Evolutionary conservation across 2,888 invertebrate genomes (phyloP), one percentile per base, ranked within the genome.

Genomic region (Rhaphigaster nebulosa): DNA sequence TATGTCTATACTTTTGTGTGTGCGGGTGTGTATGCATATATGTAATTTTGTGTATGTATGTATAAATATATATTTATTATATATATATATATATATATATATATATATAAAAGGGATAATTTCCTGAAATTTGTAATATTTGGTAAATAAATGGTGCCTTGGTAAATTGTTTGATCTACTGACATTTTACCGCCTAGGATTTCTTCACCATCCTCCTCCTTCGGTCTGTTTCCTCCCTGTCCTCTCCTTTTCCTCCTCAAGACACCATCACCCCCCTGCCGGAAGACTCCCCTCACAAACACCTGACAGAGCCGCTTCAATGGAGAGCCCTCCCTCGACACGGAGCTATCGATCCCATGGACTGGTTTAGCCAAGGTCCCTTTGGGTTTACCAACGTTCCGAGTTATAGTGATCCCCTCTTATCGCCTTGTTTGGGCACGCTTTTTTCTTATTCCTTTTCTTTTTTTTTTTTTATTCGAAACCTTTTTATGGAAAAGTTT

Each of bases 281-380:
- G 23, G 38, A 45, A 84, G 45, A 1, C 8, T 4, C 23, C 26
- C 80, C 80, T 38, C 26, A 20, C 5, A 4, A 38, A 38, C 80
- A 84, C 80, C 38, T 84, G 80, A 41, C 26, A 45, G 80, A 70
- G 70, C 29, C 29, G 70, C 23, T 6, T 70, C 23, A 70, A 41
- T 84, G 80, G 80, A 45, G 80, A n/a, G 45, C 41, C n/a, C 10
- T 6, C 20, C 41, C 80, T 1, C 26, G 13, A 26, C 12, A 38
- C 34, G 3, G 80, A 26, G 41, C 41, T 84, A 84, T 84, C 80
- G 80, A 84, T 45, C 80, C 18, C 80, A 13, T 2, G n/a, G 12
- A 26, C 80, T 84, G 80, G 12, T 45, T 84, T 84, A 84, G 80
- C 80, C 80, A 84, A 84, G 45, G 80, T 84, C 80, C 76, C 80